phyloP scores from a whole-genome alignment of 2,797 vertebrate genomes.

The Danionella dracula region DNA sequence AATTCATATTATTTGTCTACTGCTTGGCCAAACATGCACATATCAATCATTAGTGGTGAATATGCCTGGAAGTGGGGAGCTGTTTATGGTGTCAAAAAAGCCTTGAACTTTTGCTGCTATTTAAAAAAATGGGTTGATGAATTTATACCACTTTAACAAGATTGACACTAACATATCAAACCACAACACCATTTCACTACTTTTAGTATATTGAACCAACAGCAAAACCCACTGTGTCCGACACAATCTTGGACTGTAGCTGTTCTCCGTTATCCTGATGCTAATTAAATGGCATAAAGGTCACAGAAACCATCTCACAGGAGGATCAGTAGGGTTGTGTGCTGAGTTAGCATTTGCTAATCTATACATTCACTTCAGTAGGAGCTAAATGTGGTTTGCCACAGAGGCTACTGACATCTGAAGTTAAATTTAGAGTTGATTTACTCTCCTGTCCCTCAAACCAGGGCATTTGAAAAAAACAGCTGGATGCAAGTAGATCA shows the following conservation, averaged over 20 bases:
- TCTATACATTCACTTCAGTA: conserved; percentile 10
- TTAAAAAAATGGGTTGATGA: no score
- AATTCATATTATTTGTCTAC: no score
- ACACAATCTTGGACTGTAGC: background rate
- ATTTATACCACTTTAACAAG: no score
- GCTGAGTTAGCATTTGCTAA: conserved; percentile 24
- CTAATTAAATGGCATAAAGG: conserved; percentile 13
- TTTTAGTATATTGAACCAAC: no score
- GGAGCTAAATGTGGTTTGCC: background rate
- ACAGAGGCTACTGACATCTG: background rate
- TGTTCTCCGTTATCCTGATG: background rate
- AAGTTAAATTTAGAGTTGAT: conserved; percentile 30
- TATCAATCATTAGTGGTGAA: no score
- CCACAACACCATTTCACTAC: no score
- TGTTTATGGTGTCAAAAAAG: no score
- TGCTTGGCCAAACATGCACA: no score
- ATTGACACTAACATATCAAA: no score
- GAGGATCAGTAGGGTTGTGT: background rate
- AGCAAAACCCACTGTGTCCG: no score
- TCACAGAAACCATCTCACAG: background rate
- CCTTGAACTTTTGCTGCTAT: no score
- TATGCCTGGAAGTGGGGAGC: no score
- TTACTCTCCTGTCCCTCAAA: conserved; percentile 24
- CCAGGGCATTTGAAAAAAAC: conserved; percentile 27
- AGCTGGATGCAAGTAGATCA: background rate